Base-by-base conservation (phyloP, 2,888 invertebrate species). In the Parasteatoda lunata region DNA sequence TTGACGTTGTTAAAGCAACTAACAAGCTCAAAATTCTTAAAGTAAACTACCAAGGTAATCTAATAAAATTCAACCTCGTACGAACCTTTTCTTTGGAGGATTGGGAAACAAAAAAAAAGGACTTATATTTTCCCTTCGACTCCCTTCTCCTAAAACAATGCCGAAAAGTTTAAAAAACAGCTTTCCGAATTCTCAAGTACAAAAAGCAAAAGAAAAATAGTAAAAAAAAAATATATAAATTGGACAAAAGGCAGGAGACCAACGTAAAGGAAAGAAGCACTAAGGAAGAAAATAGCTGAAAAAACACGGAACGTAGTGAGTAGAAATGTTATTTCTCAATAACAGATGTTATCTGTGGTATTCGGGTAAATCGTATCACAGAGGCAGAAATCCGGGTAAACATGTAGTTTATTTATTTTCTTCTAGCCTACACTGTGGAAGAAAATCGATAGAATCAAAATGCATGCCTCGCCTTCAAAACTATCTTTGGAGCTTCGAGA, bases 241-340 rank as follows among this genome's bases (percentile, higher is more conserved):
- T 30, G 30, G 30, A 30, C 30, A 30, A 30, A 30, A 30, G 30
- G 30, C 30, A 30, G 30, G 30, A 30, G 30, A 30, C 30, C 30
- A 30, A 30, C 30, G 30, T 30, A 30, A 30, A 30, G 30, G 30
- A 30, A 30, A 30, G 30, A 30, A 30, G 30, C 30, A 30, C 30
- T 30, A 30, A 30, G 30, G 30, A 30, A 30, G 30, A 30, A 30
- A 30, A 30, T 30, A 30, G 11, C n/a, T 59, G 59, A n/a, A 59
- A 59, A 59, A 59, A 59, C n/a, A 59, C 0, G 8, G 9, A 13
- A n/a, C 4, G 9, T 59, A 9, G 59, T 59, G 66, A 66, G 73
- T 45, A 65, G 66, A 72, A 80, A 72, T 71, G 72, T 72, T 80
- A 80, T 80, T 79, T 79, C 79, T 64, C 80, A 66, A 66, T 72